A percentile compares a stretch with the other conserved stretches of the same genome.
Evolutionary conservation across 2,888 invertebrate species (phyloP).

Genomic region (Cylloceria caligata): DNA sequence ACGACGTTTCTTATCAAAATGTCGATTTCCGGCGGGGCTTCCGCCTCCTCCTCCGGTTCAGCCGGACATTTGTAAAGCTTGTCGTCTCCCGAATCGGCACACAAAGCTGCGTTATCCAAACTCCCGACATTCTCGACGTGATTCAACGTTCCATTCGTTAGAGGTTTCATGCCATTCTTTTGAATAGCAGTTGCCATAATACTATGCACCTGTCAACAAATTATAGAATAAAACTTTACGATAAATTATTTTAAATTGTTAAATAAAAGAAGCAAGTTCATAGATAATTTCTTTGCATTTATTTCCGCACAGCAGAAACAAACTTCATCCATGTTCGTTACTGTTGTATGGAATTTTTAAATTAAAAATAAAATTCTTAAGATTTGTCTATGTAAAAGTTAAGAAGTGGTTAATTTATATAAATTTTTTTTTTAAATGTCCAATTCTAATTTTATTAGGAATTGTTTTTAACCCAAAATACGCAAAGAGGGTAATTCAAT

Average conservation of each 20-base stretch:
- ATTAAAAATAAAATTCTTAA: neutral
- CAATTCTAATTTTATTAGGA: no score
- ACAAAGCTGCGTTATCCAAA: slow-evolving; percentile 75
- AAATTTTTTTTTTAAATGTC: no score
- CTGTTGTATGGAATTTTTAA: neutral
- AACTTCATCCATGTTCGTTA: neutral
- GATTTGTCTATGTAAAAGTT: no score
- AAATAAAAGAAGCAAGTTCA: slow-evolving; percentile 15
- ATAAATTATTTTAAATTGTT: neutral
- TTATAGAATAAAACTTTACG: slow-evolving; percentile 1
- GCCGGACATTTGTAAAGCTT: slow-evolving; percentile 66
- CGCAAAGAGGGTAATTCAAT: no score
- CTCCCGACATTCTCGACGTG: slow-evolving; percentile 79
- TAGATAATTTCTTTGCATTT: neutral
- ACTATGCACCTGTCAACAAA: slow-evolving; percentile 77
- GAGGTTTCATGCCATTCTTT: slow-evolving; percentile 92
- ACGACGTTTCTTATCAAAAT: slow-evolving; percentile 99
- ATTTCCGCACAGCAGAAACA: neutral
- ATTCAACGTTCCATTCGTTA: slow-evolving; percentile 88
- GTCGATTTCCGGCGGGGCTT: slow-evolving; percentile 92
- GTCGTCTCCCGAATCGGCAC: slow-evolving; percentile 72
- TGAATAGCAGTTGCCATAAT: slow-evolving; percentile 93
- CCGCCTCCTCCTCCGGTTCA: slow-evolving; percentile 71
- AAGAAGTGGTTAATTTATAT: no score
- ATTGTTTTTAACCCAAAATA: no score